Conservation (phyloP, 2,797 vertebrate genomes). For the Rhabdomys pumilio region DNA sequence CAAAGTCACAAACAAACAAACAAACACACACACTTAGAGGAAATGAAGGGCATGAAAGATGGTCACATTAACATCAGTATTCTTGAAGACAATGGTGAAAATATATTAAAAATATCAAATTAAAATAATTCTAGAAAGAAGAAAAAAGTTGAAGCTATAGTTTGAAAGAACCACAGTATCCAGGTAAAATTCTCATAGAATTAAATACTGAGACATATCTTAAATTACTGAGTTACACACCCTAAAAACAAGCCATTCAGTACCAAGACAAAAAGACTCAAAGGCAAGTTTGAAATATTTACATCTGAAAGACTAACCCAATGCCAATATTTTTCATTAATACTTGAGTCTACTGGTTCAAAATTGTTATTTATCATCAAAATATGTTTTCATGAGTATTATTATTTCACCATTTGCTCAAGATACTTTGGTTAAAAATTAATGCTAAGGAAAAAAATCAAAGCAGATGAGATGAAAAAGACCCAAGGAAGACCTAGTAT, state of each 20-base stretch:
- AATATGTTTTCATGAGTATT: conserved; percentile 18
- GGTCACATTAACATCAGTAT: conserved; percentile 15
- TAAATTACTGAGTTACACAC: conserved; percentile 57
- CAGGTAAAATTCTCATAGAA: conserved; percentile 21
- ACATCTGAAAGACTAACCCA: conserved; percentile 4
- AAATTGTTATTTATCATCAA: conserved; percentile 60
- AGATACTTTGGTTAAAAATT: conserved; percentile 48
- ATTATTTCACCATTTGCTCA: conserved; percentile 14
- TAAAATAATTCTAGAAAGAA: conserved; percentile 31
- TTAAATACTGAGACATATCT: not conserved
- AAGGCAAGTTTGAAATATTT: conserved; percentile 37
- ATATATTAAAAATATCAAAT: not conserved
- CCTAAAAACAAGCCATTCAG: conserved; percentile 35
- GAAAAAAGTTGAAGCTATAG: conserved; percentile 28
- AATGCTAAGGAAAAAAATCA: conserved; percentile 45
- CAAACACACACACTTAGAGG: not conserved
- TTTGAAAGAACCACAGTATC: not conserved
- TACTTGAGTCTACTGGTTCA: conserved; percentile 36
- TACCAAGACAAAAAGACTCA: conserved; percentile 16
- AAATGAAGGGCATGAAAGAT: conserved; percentile 38
- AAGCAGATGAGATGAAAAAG: conserved; percentile 17
- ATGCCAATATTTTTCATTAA: not conserved
- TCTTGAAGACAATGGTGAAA: conserved; percentile 54
- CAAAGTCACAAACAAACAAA: not conserved
- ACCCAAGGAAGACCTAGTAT: not conserved